Conservation (phyloP, 2,113 vertebrate genomes). For the Eptatretus burgeri region DNA sequence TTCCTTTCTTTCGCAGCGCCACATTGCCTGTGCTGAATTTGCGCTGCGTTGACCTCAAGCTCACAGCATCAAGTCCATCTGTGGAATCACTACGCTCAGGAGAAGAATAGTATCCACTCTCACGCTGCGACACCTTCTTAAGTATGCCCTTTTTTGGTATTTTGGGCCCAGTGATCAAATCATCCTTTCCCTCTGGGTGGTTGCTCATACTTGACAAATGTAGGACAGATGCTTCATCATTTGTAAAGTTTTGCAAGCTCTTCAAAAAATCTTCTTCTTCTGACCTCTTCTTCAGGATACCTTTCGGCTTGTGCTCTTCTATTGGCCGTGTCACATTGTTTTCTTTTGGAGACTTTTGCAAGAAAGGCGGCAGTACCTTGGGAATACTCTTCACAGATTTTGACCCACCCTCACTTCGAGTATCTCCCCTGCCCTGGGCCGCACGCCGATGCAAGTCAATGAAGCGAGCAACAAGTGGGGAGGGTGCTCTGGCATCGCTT, state of each 20-base stretch:
- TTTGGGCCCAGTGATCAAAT: neutral
- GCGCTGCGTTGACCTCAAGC: conserved; percentile 9
- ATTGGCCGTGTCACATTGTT: conserved; percentile 23
- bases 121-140: conserved; percentile 67
- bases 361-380: conserved; percentile 23
- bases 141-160: conserved; percentile 89
- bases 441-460: conserved; percentile 75
- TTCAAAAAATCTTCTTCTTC: no score
- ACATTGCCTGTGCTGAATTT: conserved; percentile 20
- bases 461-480: conserved; percentile 42
- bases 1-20: conserved; percentile 38
- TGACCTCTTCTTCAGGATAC: conserved; percentile 58
- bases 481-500: conserved; percentile 37
- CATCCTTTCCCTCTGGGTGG: no score
- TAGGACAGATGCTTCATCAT: no score
- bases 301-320: conserved; percentile 49
- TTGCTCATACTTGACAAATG: no score
- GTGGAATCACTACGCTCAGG: conserved; percentile 77
- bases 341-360: conserved; percentile 77
- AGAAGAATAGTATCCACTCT: conserved; percentile 91
- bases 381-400: conserved; percentile 10
- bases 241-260: no score
- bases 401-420: no score
- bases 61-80: conserved; percentile 31
- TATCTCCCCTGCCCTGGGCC: conserved; percentile 13